phyloP scores from a whole-genome alignment of 92 coral and sea anemone genomes.

The Porites evermanni region DNA sequence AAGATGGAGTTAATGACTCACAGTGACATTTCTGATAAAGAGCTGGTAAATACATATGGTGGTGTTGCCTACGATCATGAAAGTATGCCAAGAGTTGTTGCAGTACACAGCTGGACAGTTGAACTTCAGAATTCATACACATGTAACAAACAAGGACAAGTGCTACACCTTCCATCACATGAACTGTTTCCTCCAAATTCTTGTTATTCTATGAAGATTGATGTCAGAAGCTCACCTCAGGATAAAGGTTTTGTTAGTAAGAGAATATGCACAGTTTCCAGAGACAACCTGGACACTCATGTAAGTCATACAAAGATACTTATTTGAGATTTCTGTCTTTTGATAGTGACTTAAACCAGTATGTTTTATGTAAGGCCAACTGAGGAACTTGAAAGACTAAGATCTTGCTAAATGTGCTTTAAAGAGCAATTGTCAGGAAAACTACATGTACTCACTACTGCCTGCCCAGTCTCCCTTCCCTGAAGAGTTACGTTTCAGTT shows the following conservation, averaged over 20 bases:
- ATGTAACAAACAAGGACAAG: not conserved
- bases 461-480: no score
- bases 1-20: conserved; percentile 33
- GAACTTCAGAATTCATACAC: not conserved
- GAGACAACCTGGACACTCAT: not conserved
- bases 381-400: no score
- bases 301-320: no score
- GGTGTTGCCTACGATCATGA: conserved; percentile 80
- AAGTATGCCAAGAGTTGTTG: conserved; percentile 69
- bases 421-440: no score
- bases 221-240: conserved; percentile 19
- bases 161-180: not conserved
- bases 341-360: no score
- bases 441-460: no score
- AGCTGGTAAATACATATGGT: conserved; percentile 47
- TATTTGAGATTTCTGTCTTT: no score
- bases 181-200: not conserved
- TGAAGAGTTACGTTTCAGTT: no score
- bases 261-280: not conserved
- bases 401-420: no score
- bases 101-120: conserved; percentile 65
- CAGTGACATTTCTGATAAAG: conserved; percentile 19
- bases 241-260: not conserved
- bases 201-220: conserved; percentile 7
- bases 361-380: no score